These are phyloP conservation scores for Aplysia californica DNA, from an alignment of 1,140 invertebrate genomes.

Conservation along the genomic window DNA sequence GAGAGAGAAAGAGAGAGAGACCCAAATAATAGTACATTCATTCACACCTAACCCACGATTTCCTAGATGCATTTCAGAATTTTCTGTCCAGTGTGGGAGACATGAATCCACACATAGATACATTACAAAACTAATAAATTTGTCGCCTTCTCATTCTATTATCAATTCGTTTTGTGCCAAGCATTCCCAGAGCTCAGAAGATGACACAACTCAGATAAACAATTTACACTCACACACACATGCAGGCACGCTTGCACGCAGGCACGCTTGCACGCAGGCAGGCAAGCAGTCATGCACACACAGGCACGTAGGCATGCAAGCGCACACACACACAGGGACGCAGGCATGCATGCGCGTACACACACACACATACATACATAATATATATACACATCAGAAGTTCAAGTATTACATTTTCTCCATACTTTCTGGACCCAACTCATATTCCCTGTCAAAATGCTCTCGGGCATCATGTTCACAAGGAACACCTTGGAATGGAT, in stretches of 20 bases:
- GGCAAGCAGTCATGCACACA: too few species aligned
- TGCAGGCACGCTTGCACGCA: not conserved
- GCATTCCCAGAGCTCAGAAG: not conserved
- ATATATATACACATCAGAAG: too few species aligned
- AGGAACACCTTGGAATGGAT: too few species aligned
- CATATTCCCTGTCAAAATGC: too few species aligned
- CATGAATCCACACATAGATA: not conserved
- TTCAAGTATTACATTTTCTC: too few species aligned
- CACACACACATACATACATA: too few species aligned
- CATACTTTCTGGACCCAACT: too few species aligned
- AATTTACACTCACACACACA: not conserved
- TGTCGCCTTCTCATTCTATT: not conserved
- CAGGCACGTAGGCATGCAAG: not conserved
- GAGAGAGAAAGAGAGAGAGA: not conserved
- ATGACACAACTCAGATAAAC: not conserved
- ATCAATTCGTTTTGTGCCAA: not conserved
- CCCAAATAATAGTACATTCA: not conserved
- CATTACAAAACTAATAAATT: not conserved
- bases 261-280: too few species aligned
- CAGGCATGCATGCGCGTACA: too few species aligned
- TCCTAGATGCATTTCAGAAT: not conserved
- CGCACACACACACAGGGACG: not conserved
- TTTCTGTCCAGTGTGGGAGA: too few species aligned
- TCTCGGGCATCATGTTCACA: too few species aligned
- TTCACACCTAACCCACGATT: not conserved